Conservation (phyloP, 2,113 vertebrate species). For the Muntiacus reevesi region DNA sequence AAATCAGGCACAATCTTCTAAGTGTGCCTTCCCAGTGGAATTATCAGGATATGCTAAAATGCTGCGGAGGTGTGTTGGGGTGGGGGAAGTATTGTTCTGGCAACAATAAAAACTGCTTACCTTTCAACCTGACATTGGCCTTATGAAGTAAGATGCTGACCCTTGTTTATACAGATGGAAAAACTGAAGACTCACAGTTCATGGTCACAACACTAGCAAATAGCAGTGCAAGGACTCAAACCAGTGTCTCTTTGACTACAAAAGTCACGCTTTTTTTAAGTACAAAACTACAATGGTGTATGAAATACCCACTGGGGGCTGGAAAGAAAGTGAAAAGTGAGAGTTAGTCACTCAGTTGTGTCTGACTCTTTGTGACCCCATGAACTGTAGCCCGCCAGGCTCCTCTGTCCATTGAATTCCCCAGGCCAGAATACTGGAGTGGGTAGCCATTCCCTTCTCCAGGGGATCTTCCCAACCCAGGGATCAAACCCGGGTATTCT, state of each 20-base stretch:
- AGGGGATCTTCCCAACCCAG: not conserved
- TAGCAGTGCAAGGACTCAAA: fast-evolving
- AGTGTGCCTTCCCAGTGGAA: not conserved
- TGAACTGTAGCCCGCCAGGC: not conserved
- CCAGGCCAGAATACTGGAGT: not conserved
- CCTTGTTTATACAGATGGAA: not conserved
- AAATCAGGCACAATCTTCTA: not conserved
- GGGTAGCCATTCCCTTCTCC: not conserved
- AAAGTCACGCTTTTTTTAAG: not conserved
- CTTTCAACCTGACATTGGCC: not conserved
- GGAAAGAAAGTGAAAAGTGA: not conserved
- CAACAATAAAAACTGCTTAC: not conserved
- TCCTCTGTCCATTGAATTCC: not conserved
- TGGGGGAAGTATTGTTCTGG: fast-evolving
- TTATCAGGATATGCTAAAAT: not conserved
- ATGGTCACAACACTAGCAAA: not conserved
- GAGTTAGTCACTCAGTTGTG: not conserved
- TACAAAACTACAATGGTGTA: not conserved
- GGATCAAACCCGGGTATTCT: fast-evolving
- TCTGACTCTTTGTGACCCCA: not conserved
- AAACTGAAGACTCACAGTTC: not conserved
- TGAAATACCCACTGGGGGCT: not conserved
- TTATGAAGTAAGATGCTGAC: not conserved
- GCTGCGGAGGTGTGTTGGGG: too few relatives aligned
- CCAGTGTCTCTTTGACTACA: not conserved